These are phyloP conservation scores for Hydractinia symbiolongicarpus DNA, from an alignment of 30 jellyfish, hydroid and myxozoan species.

Conservation along the genomic window DNA sequence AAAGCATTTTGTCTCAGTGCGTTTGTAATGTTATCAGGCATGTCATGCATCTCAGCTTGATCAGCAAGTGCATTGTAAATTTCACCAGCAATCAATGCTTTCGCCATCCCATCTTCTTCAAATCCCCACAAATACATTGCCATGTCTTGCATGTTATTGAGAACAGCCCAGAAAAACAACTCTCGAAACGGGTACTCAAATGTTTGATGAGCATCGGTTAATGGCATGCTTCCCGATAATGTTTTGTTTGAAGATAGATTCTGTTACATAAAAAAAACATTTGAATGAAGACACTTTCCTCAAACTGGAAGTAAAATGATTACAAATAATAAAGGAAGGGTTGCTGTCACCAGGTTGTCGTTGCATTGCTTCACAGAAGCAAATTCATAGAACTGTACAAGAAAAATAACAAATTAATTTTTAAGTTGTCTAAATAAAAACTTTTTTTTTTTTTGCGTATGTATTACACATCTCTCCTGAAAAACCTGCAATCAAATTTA, in stretches of 20 bases:
- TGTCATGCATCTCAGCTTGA: constrained; percentile 46
- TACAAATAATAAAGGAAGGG: too few species aligned
- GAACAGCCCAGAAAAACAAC: constrained; percentile 81
- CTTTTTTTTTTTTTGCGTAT: too few species aligned
- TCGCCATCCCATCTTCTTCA: constrained; percentile 76
- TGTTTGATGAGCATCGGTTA: neutral
- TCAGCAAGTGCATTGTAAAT: constrained; percentile 52
- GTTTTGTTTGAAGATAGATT: neutral
- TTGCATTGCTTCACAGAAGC: too few species aligned
- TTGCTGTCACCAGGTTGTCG: too few species aligned
- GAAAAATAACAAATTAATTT: too few species aligned
- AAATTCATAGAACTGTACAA: too few species aligned
- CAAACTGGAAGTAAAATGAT: too few species aligned
- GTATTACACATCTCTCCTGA: too few species aligned
- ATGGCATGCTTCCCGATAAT: neutral
- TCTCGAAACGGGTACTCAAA: constrained; percentile 48
- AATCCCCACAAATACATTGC: constrained; percentile 68
- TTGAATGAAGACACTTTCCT: too few species aligned
- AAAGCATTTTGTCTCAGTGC: neutral
- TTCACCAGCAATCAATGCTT: constrained; percentile 64
- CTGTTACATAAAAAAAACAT: neutral
- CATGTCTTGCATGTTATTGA: constrained; percentile 71
- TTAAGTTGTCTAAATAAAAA: too few species aligned
- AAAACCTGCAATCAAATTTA: too few species aligned
- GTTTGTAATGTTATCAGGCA: constrained; percentile 54